Base-by-base conservation (phyloP, 2,113 vertebrate genomes). In the Nerophis lumbriciformis region DNA sequence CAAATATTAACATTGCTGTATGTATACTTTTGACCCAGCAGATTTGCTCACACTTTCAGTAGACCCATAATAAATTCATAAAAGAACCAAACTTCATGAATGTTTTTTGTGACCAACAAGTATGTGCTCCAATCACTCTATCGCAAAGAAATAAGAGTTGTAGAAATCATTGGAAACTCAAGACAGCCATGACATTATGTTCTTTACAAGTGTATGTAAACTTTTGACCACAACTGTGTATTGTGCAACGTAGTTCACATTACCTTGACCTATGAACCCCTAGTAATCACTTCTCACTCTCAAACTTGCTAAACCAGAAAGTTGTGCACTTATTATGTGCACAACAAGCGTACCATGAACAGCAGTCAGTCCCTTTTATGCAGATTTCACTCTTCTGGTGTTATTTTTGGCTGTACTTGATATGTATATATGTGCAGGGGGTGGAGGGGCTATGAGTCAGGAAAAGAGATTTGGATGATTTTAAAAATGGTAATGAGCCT, bases 341-440 rank as follows among this genome's bases (percentile, higher is more conserved):
- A 50, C 59, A 66, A 65, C 63, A 19, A 47, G 44, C 4, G 15
- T 42, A 44, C 58, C 57, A 65, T 6, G 19, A 58, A 66, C 42
- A 71, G 42, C 45, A 53, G 56, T 45, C 54, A 15, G 45, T 8
- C 50, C 28, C 5, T 14, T 52, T 77, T 53, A 75, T 60, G 71
- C 65, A 19, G 21, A 68, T 74, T 67, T 69, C 63, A 48, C 57
- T 37, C 28, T 11, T 49, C 51, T 65, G 61, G 68, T 71, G 72
- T 74, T 80, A 80, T 82, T 82, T 79, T 66, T 78, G 66, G 75
- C 53, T 64, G 55, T 56, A 48, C 48, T 78, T 63, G 38, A 19
- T 77, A 66, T 73, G 64, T 65, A 65, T 70, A 61, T 28, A 42
- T 42, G 42, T 45, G 49, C 15, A 6, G 42, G 1, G 42, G 59